Base-by-base conservation (phyloP, 2,888 invertebrate species). In the Trichogramma dendrolimi region DNA sequence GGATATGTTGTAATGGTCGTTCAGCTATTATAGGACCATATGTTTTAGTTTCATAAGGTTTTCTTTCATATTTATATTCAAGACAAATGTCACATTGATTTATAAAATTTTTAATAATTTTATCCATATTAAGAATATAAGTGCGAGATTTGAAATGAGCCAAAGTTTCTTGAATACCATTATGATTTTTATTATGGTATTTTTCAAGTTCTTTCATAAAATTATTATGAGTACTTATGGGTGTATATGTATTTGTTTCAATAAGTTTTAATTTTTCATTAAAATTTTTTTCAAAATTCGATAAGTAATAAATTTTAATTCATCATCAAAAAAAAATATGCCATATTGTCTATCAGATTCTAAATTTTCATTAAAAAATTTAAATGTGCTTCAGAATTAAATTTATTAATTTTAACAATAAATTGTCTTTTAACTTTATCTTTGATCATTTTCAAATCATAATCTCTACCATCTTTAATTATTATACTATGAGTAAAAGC, bases 241-340 rank as follows among this genome's bases (percentile, higher is more conserved):
- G 54, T 38, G 38, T 55, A 55, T 38, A 55, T 6, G 43, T 44
- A 14, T 53, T 55, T 44, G 10, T 55, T 44, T 44, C 38, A 8
- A 55, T 44, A 46, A 55, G 39, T 46, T 44, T 55, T 38, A 55
- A 46, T 46, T 46, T 55, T 38, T 55, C 4, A 38, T 55, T 38
- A 38, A 55, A 55, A 38, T 55, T n/a, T 55, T 39, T 38, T 46
- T 39, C 39, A 55, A 39, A 6, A 46, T 46, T 46, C 46, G 44
- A 14, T 55, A 46, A 38, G 10, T n/a, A 11, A 55, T 55, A 2
- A 55, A 46, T 27, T 46, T 46, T 14, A 55, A 55, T 27, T 46
- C 55, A 5, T 8, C 38, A 10, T 1, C 46, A 39, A 38, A 10
- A 1, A 46, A 55, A 14, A 14, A 53, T 40, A 51, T 50, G 14